A percentile compares a stretch with the other conserved stretches of the same genome.
Evolutionary conservation across 2,888 invertebrate genomes (phyloP).

Genomic region (Hedychridium roseum): DNA sequence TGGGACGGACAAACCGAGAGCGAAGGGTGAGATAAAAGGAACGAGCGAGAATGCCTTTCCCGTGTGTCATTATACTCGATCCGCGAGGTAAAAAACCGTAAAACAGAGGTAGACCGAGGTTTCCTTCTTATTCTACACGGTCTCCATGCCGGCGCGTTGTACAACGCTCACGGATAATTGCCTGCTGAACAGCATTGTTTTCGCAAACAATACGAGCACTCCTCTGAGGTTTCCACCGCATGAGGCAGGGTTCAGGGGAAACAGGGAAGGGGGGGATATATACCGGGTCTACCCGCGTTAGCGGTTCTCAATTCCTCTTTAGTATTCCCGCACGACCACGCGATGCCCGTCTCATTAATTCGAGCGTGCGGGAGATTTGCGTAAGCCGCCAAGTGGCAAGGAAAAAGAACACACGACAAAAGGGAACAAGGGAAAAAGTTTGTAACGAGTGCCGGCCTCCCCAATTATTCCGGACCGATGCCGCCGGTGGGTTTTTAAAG

Average conservation of each 20-base stretch:
- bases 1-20: too few relatives aligned
- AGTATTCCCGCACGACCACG: slow-evolving; percentile 9
- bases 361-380: too few relatives aligned
- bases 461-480: too few relatives aligned
- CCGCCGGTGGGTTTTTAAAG: too few relatives aligned
- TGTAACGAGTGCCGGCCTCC: slow-evolving; percentile 2
- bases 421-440: slow-evolving; percentile 4
- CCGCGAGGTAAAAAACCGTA: slow-evolving; percentile 32
- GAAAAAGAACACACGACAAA: too few relatives aligned
- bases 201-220: slow-evolving; percentile 40
- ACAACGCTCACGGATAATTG: slow-evolving; percentile 33
- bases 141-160: slow-evolving; percentile 27
- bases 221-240: slow-evolving; percentile 30
- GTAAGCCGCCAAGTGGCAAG: too few relatives aligned
- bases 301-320: slow-evolving; percentile 24
- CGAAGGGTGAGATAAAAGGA: background rate
- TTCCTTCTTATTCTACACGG: slow-evolving; percentile 19
- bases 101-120: slow-evolving; percentile 27
- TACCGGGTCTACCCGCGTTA: slow-evolving; percentile 22
- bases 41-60: background rate
- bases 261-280: too few relatives aligned
- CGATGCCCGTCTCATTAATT: too few relatives aligned
- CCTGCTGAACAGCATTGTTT: slow-evolving; percentile 40
- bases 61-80: too few relatives aligned
- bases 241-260: too few relatives aligned